Evolutionary conservation across 2,113 vertebrate species (phyloP).

Genomic region (Physeter macrocephalus): DNA sequence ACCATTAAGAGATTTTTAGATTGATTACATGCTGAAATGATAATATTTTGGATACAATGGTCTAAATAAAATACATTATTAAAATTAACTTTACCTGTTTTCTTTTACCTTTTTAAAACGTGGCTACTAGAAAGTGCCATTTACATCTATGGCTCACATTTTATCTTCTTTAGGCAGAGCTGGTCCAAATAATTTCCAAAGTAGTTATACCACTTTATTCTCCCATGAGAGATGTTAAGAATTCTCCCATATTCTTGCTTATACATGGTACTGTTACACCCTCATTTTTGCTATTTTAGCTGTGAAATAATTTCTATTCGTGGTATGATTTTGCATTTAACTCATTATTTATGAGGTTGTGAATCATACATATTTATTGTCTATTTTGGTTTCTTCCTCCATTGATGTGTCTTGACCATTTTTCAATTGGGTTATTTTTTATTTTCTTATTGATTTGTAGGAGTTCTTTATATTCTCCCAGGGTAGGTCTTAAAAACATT

Average conservation of each 20-base stretch:
- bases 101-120: neutral
- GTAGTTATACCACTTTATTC: neutral
- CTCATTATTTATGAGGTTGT: neutral
- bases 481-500: neutral
- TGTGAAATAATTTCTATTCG: neutral
- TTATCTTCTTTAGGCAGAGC: neutral
- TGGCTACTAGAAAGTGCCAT: neutral
- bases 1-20: neutral
- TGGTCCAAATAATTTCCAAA: neutral
- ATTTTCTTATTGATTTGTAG: conserved; percentile 30
- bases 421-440: neutral
- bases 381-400: neutral
- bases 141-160: neutral
- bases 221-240: neutral
- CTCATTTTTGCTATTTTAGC: neutral
- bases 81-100: neutral
- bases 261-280: neutral
- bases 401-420: neutral
- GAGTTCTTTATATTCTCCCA: neutral
- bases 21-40: neutral
- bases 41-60: neutral
- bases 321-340: neutral
- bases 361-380: neutral
- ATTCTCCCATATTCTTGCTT: neutral
- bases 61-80: neutral